Evolutionary conservation across 2,888 invertebrate genomes (phyloP), one percentile per base, ranked within the genome.

Genomic region (Cosmia trapezina): DNA sequence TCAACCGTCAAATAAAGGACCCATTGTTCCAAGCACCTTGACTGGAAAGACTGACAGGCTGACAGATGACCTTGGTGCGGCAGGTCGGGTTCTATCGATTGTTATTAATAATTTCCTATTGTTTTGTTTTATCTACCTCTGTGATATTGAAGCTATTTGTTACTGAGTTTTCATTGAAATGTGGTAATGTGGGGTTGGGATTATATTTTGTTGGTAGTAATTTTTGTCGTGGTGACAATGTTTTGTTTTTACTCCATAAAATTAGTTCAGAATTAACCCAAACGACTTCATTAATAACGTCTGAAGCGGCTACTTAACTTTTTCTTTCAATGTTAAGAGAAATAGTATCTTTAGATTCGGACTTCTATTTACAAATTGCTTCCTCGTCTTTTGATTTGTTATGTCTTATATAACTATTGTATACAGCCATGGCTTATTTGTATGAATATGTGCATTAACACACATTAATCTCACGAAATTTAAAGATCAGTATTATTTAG

Each of bases 1-100:
- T 85, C 84, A 85, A 76, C 71, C 85, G 80, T 85, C 80, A 83
- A 82, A 76, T 74, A 60, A 69, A 53, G 74, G 75, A 61, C 47
- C 75, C 57, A 85, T 85, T 85, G 85, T 85, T 74, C 28, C 37
- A 19, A 59, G 0, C 64, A 65, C 78, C 78, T 74, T 81, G 74
- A 53, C 37, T 63, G 57, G 57, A 61, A 65, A 73, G 62, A 51
- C 47, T 79, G 79, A 71, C 76, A 76, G 60, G 11, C 54, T 67
- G 79, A 71, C 76, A 65, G 49, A 12, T 80, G 56, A 57, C 79
- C 79, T 79, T 71, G 56, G 41, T 54, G 76, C 45, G 49, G 47
- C 77, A 80, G 82, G 75, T 82, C 71, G 53, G 53, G 65, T 78
- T 75, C 43, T 60, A 73, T 69, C 63, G 74, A 76, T 73, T 71